Base-by-base conservation (phyloP, 1,140 invertebrate genomes). In the Saccostrea glomerata region DNA sequence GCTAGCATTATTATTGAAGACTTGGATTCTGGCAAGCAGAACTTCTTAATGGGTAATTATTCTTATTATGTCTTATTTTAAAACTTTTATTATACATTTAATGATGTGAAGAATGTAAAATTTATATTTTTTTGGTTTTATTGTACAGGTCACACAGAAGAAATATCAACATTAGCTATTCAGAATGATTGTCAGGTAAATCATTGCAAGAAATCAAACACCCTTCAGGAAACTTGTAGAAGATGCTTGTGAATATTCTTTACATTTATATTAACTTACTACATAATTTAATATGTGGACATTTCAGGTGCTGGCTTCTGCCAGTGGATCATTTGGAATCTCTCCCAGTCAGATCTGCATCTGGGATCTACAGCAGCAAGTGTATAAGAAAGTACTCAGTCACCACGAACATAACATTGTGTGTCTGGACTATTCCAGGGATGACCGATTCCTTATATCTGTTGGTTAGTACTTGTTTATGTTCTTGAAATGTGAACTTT, bases 401-500 rank as follows among this genome's bases (percentile, higher is more conserved):
- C 90, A 93, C 77, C 94, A 94, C 88, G 92, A 94, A 86, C 89
- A 90, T 82, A 92, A 93, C 66, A 89, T 95, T 54, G 92, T 94
- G 6, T 93, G 93, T 87, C 85, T 95, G 85, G 92, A 92, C 13
- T 95, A 90, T 88, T 94, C 94, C 70, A 89, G 93, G 40, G 94
- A 95, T 92, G 94, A 95, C 85, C 90, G 94, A 36, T 95, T 93
- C 85, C 93, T 95, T 11, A 88, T 95, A 40, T 94, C 94, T 84
- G 91, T 94, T 36, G 93, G 94, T 94, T 84, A 92, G 92, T 90
- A 25, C 84, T 60, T 55, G 1, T 54, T 54, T 84, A 3, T 84
- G 36, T 40, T 54, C 12, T 84, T 12, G n/a, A n/a, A n/a, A n/a
- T n/a, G n/a, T n/a, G n/a, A n/a, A n/a, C n/a, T n/a, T n/a, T n/a